These are phyloP conservation scores for Eremobia ochroleuca DNA, from an alignment of 2,888 invertebrate species.

Conservation along the genomic window DNA sequence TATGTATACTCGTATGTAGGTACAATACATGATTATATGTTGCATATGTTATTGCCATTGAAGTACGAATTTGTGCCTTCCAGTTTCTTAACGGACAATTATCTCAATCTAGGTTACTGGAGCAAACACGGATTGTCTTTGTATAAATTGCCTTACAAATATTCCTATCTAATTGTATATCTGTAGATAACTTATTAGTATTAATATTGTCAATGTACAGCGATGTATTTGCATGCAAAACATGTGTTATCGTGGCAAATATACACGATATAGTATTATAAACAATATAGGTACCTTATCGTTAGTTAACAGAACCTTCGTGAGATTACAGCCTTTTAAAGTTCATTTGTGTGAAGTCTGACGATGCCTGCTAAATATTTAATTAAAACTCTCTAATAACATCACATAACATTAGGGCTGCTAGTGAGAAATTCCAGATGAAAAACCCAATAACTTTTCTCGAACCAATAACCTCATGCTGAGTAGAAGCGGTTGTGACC, in stretches of 20 bases:
- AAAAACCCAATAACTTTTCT: background rate
- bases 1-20: no score
- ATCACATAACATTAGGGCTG: background rate
- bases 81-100: background rate
- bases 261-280: slow-evolving; percentile 35
- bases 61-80: background rate
- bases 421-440: background rate
- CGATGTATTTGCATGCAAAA: slow-evolving; percentile 46
- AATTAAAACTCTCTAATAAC: background rate
- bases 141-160: slow-evolving; percentile 13
- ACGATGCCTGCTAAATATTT: slow-evolving; percentile 1
- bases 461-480: background rate
- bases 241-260: slow-evolving; percentile 50
- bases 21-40: no score
- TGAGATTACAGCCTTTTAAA: slow-evolving; percentile 39
- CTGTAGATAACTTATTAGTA: slow-evolving; percentile 41
- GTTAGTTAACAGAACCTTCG: slow-evolving; percentile 50
- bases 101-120: slow-evolving; percentile 23
- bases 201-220: slow-evolving; percentile 39
- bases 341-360: slow-evolving; percentile 23
- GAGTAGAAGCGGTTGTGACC: background rate
- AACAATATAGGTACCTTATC: slow-evolving; percentile 53
- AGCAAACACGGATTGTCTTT: slow-evolving; percentile 12
- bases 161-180: slow-evolving; percentile 32
- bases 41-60: background rate